Percentiles rank a stretch among this genome's conserved stretches.
phyloP scores from a whole-genome alignment of 2,113 vertebrate genomes.

The western clawed frog (Xenopus tropicalis) region DNA sequence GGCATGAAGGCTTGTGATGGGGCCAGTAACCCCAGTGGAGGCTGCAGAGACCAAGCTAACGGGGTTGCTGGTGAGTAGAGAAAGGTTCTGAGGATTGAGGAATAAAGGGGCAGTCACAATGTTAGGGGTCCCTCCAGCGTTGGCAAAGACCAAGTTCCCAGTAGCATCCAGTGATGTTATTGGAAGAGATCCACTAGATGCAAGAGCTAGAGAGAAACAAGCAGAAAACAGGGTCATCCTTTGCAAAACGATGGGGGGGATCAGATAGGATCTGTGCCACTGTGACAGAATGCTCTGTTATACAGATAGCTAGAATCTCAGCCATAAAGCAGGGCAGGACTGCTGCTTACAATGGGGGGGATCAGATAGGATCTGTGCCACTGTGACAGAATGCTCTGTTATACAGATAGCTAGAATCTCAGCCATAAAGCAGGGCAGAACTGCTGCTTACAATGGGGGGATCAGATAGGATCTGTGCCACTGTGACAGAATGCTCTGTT shows the following conservation, averaged over 20 bases:
- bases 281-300: background rate
- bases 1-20: conserved; percentile 85
- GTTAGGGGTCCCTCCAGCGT: conserved; percentile 81
- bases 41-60: conserved; percentile 92
- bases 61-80: conserved; percentile 96
- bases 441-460: too few relatives aligned
- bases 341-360: too few relatives aligned
- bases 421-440: too few relatives aligned
- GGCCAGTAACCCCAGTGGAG: conserved; percentile 72
- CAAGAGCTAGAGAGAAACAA: conserved; percentile 73
- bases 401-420: too few relatives aligned
- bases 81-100: conserved; percentile 97
- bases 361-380: too few relatives aligned
- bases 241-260: background rate
- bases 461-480: too few relatives aligned
- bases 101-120: conserved; percentile 95
- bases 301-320: too few relatives aligned
- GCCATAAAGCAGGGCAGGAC: too few relatives aligned
- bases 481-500: too few relatives aligned
- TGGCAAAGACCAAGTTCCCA: conserved; percentile 92
- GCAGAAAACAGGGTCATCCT: background rate
- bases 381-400: too few relatives aligned
- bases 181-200: conserved; percentile 89
- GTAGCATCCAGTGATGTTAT: conserved; percentile 92
- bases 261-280: too few relatives aligned